Conservation (phyloP, 2,888 invertebrate genomes). For the Ctena decussata region DNA sequence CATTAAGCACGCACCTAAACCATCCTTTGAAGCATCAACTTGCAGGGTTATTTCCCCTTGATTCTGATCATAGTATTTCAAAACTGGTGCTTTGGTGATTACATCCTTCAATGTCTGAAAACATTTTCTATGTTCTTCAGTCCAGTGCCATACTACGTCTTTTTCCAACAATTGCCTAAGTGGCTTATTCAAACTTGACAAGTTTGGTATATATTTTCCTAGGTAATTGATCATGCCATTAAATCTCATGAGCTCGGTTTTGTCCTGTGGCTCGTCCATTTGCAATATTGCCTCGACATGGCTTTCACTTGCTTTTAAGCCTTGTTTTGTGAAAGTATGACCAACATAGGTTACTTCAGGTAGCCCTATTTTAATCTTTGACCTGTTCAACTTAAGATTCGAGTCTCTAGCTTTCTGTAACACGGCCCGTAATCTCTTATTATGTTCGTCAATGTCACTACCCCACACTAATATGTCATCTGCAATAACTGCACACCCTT, state of each 20-base stretch:
- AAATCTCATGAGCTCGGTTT: constrained; percentile 47
- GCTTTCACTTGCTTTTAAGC: constrained; percentile 45
- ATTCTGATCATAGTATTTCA: constrained; percentile 29
- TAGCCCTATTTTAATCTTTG: constrained; percentile 32
- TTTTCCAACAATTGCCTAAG: constrained; percentile 29
- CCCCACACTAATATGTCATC: constrained; percentile 53
- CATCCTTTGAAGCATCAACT: constrained; percentile 44
- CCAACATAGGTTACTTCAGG: constrained; percentile 48
- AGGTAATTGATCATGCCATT: constrained; percentile 69
- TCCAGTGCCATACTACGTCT: constrained; percentile 36
- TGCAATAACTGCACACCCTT: constrained; percentile 34
- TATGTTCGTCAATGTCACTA: constrained; percentile 34
- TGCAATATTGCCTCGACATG: constrained; percentile 52
- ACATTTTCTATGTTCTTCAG: constrained; percentile 4
- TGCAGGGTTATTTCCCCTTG: not conserved
- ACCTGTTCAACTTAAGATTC: constrained; percentile 23
- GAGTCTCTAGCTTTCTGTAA: constrained; percentile 26
- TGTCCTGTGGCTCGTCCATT: constrained; percentile 47
- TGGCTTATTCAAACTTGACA: constrained; percentile 49
- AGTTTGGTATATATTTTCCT: constrained; percentile 48
- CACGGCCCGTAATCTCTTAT: constrained; percentile 14
- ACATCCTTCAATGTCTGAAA: constrained; percentile 32
- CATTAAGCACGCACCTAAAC: constrained; percentile 62
- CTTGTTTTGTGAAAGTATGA: constrained; percentile 46
- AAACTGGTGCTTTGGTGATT: constrained; percentile 24